Conservation (phyloP, 2,797 vertebrate species). For the Microhierax caerulescens region DNA sequence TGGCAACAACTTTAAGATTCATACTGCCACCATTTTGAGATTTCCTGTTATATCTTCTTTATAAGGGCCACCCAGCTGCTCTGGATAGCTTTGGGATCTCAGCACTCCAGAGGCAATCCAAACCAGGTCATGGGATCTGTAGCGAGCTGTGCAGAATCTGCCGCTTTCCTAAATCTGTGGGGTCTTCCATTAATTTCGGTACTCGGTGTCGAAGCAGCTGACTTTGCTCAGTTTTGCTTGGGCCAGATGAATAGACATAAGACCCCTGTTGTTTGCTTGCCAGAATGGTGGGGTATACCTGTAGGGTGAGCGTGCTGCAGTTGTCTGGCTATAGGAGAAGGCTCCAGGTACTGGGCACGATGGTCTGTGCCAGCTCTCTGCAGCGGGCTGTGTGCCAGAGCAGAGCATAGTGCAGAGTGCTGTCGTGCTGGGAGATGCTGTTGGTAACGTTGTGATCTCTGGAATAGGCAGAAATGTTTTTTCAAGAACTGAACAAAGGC, state of each 20-base stretch:
- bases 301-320: accelerated
- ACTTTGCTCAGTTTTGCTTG: not conserved
- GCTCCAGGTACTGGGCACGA: not conserved
- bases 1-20: not conserved
- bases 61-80: not conserved
- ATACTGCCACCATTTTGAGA: no score
- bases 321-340: not conserved
- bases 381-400: not conserved
- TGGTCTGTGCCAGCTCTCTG: accelerated
- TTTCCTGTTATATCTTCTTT: no score
- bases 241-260: not conserved
- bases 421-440: not conserved
- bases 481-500: not conserved
- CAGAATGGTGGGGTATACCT: not conserved
- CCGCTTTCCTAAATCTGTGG: not conserved
- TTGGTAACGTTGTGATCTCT: not conserved
- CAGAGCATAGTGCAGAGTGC: accelerated
- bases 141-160: not conserved
- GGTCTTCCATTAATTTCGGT: accelerated
- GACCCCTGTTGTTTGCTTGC: accelerated
- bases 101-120: not conserved
- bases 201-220: accelerated
- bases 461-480: not conserved
- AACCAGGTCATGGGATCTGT: not conserved
- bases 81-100: no score